Conservation (phyloP, 2,797 vertebrate genomes). For the Coregonus sp. region DNA sequence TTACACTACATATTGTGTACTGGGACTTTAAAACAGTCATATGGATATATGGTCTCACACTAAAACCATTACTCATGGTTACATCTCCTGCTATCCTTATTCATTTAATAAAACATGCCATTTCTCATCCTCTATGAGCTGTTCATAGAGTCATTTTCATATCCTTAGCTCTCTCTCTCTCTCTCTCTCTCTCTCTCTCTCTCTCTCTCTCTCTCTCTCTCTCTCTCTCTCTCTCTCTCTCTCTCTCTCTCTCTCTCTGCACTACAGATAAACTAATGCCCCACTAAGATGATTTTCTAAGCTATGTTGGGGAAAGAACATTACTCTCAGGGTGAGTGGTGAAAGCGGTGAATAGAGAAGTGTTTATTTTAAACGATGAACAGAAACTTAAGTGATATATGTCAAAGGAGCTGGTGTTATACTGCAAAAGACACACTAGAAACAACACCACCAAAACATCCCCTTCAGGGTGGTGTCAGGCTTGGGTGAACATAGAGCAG, state of each 20-base stretch:
- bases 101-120: conserved; percentile 14
- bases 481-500: too few species aligned
- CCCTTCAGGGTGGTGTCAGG: not conserved
- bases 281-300: not conserved
- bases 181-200: too few species aligned
- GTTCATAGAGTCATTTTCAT: not conserved
- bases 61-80: conserved; percentile 13
- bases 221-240: not conserved
- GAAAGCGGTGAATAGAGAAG: not conserved
- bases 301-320: not conserved
- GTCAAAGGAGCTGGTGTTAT: not conserved
- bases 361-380: not conserved
- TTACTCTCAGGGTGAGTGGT: not conserved
- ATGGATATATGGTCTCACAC: not conserved
- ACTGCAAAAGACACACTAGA: not conserved
- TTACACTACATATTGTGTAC: not conserved
- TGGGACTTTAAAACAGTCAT: not conserved
- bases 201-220: not conserved
- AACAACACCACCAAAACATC: not conserved
- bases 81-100: conserved; percentile 2
- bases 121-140: not conserved
- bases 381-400: not conserved
- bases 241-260: not conserved
- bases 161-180: not conserved
- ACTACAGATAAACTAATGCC: not conserved